Evolutionary conservation across 2,888 invertebrate species (phyloP).

Genomic region (Cabera pusaria): DNA sequence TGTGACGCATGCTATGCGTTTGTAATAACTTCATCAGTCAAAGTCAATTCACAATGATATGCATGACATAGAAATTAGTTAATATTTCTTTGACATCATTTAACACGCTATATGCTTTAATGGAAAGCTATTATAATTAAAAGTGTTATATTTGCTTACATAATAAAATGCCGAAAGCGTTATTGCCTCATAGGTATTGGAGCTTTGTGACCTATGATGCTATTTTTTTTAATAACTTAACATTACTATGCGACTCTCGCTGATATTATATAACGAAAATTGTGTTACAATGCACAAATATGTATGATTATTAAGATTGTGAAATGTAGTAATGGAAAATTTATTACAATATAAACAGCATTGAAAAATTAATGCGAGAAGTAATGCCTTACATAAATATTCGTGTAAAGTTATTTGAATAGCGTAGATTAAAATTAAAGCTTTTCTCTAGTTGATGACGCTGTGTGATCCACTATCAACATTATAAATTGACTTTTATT

Average conservation of each 20-base stretch:
- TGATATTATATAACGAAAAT: neutral
- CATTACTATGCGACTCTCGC: conserved; percentile 19
- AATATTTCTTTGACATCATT: conserved; percentile 13
- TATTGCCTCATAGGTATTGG: conserved; percentile 11
- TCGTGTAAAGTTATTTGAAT: no score
- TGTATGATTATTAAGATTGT: no score
- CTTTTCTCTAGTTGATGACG: no score
- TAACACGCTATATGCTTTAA: conserved; percentile 10
- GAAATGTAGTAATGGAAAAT: no score
- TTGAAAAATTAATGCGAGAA: no score
- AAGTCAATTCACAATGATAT: conserved; percentile 9
- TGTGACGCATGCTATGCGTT: conserved; percentile 1
- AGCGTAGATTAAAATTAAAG: no score
- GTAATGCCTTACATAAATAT: no score
- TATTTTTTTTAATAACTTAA: conserved; percentile 4
- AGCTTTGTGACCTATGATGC: conserved; percentile 9
- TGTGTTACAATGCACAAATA: no score
- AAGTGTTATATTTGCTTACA: neutral
- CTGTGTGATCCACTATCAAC: no score
- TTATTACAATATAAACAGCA: no score
- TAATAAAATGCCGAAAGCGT: conserved; percentile 7
- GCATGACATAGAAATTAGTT: conserved; percentile 16
- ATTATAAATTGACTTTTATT: no score
- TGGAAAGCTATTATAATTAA: conserved; percentile 2
- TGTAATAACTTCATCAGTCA: conserved; percentile 10